Conservation (phyloP, 1,140 invertebrate genomes). For the Bombus picipes region DNA sequence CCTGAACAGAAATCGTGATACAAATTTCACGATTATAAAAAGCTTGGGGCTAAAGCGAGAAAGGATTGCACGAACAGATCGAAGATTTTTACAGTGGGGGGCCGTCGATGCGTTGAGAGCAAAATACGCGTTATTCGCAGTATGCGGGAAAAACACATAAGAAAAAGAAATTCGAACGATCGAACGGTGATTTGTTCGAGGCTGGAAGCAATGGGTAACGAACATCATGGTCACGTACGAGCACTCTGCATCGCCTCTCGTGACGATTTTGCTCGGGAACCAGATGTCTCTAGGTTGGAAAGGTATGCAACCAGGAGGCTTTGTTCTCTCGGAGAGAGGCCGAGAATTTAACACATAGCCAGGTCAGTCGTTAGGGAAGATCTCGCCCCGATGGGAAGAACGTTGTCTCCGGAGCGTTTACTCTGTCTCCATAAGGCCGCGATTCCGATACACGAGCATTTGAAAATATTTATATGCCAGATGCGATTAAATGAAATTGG, state of each 20-base stretch:
- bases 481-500: not conserved
- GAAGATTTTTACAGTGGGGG: not conserved
- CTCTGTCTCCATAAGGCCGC: not conserved
- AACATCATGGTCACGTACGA: not conserved
- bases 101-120: not conserved
- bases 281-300: conserved; percentile 1
- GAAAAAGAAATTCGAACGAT: not conserved
- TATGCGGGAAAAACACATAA: not conserved
- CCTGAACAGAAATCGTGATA: not conserved
- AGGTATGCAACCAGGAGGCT: conserved; percentile 1
- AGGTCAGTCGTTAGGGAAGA: not conserved
- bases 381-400: not conserved
- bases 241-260: not conserved
- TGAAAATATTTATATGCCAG: not conserved
- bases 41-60: not conserved
- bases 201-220: not conserved
- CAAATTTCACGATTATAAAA: conserved; percentile 21
- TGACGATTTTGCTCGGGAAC: not conserved
- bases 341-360: conserved; percentile 11
- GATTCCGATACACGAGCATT: not conserved
- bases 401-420: not conserved
- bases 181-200: not conserved
- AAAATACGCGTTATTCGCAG: not conserved
- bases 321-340: not conserved
- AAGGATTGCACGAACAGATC: not conserved